phyloP scores from a whole-genome alignment of 1,140 invertebrate genomes.

The Camponotus vicinus region DNA sequence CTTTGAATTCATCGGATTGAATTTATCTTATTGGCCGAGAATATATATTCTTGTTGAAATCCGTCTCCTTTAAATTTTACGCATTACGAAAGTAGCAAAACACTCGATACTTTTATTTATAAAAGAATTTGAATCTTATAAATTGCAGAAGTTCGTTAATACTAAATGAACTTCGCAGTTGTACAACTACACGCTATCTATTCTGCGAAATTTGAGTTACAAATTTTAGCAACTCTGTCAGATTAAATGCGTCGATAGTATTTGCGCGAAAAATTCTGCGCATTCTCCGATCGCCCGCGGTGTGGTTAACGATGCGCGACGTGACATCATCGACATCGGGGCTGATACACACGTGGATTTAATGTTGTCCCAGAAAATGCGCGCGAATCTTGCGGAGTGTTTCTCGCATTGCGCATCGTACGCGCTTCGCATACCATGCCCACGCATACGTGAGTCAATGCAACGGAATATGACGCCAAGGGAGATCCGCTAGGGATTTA shows the following conservation, averaged over 20 bases:
- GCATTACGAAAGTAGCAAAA: not conserved
- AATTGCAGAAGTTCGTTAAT: not conserved
- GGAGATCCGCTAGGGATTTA: slow-evolving; percentile 27
- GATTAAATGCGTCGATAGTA: not conserved
- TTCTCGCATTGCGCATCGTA: slow-evolving; percentile 68
- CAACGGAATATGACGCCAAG: slow-evolving; percentile 63
- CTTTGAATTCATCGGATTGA: not conserved
- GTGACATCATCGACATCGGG: slow-evolving; percentile 68
- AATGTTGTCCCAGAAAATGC: slow-evolving; percentile 69
- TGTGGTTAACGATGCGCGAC: slow-evolving; percentile 50
- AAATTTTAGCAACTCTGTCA: slow-evolving; percentile 14
- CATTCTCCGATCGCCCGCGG: slow-evolving; percentile 32
- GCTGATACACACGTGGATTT: slow-evolving; percentile 67
- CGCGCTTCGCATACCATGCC: slow-evolving; percentile 71
- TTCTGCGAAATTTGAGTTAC: not conserved
- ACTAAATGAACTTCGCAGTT: not conserved
- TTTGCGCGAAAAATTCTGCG: not conserved
- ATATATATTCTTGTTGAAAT: not conserved
- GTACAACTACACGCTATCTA: not conserved
- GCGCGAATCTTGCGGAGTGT: slow-evolving; percentile 60
- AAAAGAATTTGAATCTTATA: not conserved
- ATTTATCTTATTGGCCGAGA: not conserved
- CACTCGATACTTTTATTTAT: not conserved
- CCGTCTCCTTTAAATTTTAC: not conserved
- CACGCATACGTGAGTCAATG: slow-evolving; percentile 77